A percentile compares a stretch with the other conserved stretches of the same genome.
phyloP scores from a whole-genome alignment of 1,140 invertebrate genomes.

The Dinothrombium tinctorium region DNA sequence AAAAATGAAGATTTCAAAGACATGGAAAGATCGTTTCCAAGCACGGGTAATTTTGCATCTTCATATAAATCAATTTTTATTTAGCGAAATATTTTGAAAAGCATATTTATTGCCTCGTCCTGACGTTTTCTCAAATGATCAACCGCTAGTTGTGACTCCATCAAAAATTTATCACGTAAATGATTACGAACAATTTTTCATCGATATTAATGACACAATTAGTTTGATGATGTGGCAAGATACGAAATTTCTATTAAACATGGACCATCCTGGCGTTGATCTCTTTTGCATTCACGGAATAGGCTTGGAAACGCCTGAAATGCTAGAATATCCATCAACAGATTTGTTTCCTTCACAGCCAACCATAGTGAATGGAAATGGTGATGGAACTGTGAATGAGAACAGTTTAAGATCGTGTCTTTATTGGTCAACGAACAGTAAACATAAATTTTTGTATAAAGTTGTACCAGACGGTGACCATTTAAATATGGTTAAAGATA shows the following conservation, averaged over 20 bases:
- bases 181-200: conserved; percentile 60
- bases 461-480: too few relatives aligned
- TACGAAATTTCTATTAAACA: conserved; percentile 41
- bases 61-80: too few relatives aligned
- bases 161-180: conserved; percentile 59
- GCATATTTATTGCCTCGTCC: conserved; percentile 74
- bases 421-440: too few relatives aligned
- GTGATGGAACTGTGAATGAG: conserved; percentile 4
- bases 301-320: conserved; percentile 44
- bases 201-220: conserved; percentile 44
- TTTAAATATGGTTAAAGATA: too few relatives aligned
- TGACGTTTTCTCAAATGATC: conserved; percentile 55
- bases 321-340: conserved; percentile 29
- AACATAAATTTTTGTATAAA: too few relatives aligned
- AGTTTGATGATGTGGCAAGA: conserved; percentile 81
- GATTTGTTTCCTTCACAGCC: conserved; percentile 2
- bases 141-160: conserved; percentile 49
- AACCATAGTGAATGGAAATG: not conserved
- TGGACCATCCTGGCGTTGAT: conserved; percentile 59
- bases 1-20: conserved; percentile 57
- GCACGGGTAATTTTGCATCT: conserved; percentile 75
- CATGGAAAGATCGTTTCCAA: conserved; percentile 75
- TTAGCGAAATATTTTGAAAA: too few relatives aligned
- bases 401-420: not conserved
- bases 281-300: conserved; percentile 67